phyloP scores from a whole-genome alignment of 2,888 invertebrate genomes.

The Eristalinus sepulchralis region DNA sequence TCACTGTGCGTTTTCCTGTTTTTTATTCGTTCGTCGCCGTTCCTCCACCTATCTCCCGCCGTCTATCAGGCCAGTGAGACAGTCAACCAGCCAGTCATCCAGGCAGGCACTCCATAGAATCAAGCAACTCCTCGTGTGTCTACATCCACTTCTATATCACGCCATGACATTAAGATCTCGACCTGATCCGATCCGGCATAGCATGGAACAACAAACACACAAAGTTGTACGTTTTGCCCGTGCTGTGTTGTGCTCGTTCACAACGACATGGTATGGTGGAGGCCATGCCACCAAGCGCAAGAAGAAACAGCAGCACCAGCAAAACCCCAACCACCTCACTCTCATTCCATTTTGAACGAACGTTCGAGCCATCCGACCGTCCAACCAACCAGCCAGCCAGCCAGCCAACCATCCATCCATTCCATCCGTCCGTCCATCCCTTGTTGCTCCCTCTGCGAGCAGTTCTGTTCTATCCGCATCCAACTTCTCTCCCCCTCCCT shows the following conservation, averaged over 20 bases:
- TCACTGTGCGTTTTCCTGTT: constrained; percentile 69
- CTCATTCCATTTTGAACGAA: constrained; percentile 41
- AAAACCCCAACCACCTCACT: constrained; percentile 56
- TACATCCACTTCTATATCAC: constrained; percentile 53
- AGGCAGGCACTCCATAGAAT: constrained; percentile 47
- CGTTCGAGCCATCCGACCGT: constrained; percentile 6
- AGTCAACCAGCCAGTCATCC: constrained; percentile 9
- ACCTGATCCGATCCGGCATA: constrained; percentile 71
- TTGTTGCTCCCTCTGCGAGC: constrained; percentile 24
- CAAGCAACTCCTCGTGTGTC: constrained; percentile 33
- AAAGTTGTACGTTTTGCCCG: constrained; percentile 7
- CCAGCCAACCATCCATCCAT: constrained; percentile 52
- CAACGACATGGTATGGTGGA: constrained; percentile 29
- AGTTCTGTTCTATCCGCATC: constrained; percentile 33
- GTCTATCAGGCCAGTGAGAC: constrained; percentile 42
- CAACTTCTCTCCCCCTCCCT: not conserved
- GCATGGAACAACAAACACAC: constrained; percentile 58
- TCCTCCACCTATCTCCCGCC: constrained; percentile 42
- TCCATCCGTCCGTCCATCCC: constrained; percentile 52
- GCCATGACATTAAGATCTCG: constrained; percentile 71
- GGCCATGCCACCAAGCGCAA: constrained; percentile 55
- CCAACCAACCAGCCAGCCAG: constrained; percentile 41
- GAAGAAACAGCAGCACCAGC: constrained; percentile 52
- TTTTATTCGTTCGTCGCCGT: constrained; percentile 49
- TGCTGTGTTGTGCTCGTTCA: not conserved